Evolutionary conservation across 2,797 vertebrate species (phyloP).

Genomic region (Sarcophilus harrisii): DNA sequence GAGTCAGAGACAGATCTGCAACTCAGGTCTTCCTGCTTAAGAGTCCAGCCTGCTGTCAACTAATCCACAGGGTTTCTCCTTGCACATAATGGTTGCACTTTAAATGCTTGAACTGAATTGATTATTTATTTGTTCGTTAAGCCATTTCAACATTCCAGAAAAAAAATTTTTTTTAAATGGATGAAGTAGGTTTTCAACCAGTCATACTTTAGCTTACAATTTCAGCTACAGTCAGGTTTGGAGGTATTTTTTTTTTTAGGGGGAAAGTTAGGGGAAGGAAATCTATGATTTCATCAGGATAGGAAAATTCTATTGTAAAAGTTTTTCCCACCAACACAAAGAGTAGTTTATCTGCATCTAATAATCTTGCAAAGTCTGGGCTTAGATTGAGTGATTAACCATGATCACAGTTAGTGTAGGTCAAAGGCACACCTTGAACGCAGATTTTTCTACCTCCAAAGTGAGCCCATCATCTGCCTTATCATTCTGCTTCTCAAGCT

Average conservation of each 20-base stretch:
- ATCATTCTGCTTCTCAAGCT: background rate
- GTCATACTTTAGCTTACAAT: slow-evolving; percentile 30
- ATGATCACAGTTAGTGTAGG: background rate
- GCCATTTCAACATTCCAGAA: slow-evolving; percentile 45
- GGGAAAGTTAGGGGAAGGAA: background rate
- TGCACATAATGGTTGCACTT: background rate
- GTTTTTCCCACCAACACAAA: background rate
- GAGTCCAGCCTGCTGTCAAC: background rate
- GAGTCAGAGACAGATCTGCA: background rate
- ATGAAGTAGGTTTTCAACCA: slow-evolving; percentile 51
- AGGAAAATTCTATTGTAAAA: background rate
- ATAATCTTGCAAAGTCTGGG: background rate
- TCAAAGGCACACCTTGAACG: background rate
- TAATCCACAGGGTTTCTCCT: background rate
- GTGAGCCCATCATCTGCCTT: background rate
- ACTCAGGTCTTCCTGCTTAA: background rate
- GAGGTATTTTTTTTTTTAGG: background rate
- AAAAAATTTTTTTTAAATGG: slow-evolving; percentile 3
- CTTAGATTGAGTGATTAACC: background rate
- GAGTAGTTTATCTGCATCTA: background rate
- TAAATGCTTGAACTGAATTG: background rate
- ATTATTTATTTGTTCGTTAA: slow-evolving; percentile 24
- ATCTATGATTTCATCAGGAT: background rate
- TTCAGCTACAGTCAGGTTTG: slow-evolving; percentile 32
- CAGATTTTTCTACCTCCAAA: background rate